These are phyloP conservation scores for Tridacna gigas DNA, from an alignment of 2,888 invertebrate species.

Conservation along the genomic window DNA sequence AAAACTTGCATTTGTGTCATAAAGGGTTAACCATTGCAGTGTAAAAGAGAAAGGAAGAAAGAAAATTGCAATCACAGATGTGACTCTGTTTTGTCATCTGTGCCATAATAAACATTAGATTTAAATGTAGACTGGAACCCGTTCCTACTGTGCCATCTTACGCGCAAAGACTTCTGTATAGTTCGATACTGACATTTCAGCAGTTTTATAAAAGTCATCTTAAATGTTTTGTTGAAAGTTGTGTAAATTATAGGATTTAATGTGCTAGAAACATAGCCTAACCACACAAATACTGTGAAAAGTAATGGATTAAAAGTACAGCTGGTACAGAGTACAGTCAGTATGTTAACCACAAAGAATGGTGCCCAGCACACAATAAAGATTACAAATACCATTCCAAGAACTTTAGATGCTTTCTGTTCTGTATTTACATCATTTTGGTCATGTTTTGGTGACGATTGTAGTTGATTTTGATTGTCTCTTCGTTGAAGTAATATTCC, in stretches of 20 bases:
- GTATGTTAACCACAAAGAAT: conserved; percentile 83
- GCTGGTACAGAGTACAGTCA: conserved; percentile 89
- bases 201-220: conserved; percentile 82
- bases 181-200: conserved; percentile 79
- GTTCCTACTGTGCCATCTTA: conserved; percentile 66
- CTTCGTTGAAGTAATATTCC: conserved; percentile 78
- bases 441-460: conserved; percentile 48
- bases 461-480: conserved; percentile 38
- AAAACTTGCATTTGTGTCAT: neutral
- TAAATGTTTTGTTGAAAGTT: conserved; percentile 84
- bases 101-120: conserved; percentile 50
- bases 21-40: neutral
- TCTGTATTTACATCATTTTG: conserved; percentile 89
- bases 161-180: conserved; percentile 70
- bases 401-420: conserved; percentile 96
- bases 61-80: conserved; percentile 25
- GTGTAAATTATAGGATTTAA: conserved; percentile 85
- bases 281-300: conserved; percentile 83
- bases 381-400: conserved; percentile 84
- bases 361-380: conserved; percentile 85
- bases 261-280: conserved; percentile 84
- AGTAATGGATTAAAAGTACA: conserved; percentile 88
- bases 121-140: conserved; percentile 62
- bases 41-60: neutral
- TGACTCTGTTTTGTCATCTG: conserved; percentile 54